phyloP scores from a whole-genome alignment of 2,888 invertebrate genomes.

The Oscheius onirici region DNA sequence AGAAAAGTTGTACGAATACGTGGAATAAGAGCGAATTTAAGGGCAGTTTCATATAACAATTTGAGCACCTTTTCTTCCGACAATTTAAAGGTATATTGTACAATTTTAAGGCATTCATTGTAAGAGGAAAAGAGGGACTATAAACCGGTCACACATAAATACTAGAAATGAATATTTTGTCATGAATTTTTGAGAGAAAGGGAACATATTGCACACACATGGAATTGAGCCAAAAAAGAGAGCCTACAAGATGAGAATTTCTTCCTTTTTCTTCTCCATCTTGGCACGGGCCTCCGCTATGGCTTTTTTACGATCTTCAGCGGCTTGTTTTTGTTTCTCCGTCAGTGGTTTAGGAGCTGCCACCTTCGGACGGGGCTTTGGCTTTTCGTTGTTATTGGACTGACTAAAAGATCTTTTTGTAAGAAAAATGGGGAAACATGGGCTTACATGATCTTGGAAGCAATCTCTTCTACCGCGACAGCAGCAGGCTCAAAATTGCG shows the following conservation, averaged over 20 bases:
- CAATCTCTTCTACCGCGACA: background rate
- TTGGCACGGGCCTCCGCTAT: conserved; percentile 7
- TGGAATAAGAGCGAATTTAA: too few relatives aligned
- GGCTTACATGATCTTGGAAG: background rate
- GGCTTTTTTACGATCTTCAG: conserved; percentile 5
- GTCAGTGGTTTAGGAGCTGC: background rate
- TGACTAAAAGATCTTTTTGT: conserved; percentile 8
- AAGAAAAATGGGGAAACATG: background rate
- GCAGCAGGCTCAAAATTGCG: background rate
- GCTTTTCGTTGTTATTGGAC: conserved; percentile 20
- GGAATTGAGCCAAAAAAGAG: background rate
- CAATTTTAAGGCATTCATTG: too few relatives aligned
- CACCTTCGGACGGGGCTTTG: background rate
- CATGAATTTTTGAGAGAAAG: background rate
- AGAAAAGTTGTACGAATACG: too few relatives aligned
- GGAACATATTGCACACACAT: background rate
- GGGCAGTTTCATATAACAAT: too few relatives aligned
- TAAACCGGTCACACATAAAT: too few relatives aligned
- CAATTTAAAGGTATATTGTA: too few relatives aligned
- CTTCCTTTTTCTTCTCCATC: background rate
- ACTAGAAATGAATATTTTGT: background rate
- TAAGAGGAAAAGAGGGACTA: too few relatives aligned
- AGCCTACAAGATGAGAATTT: too few relatives aligned
- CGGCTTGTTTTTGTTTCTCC: conserved; percentile 3
- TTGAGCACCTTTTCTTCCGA: too few relatives aligned